Percentiles rank a stretch among this genome's conserved stretches.
Conservation (phyloP, 30 jellyfish, hydroid and myxozoan species). For the Hydractinia symbiolongicarpus region DNA sequence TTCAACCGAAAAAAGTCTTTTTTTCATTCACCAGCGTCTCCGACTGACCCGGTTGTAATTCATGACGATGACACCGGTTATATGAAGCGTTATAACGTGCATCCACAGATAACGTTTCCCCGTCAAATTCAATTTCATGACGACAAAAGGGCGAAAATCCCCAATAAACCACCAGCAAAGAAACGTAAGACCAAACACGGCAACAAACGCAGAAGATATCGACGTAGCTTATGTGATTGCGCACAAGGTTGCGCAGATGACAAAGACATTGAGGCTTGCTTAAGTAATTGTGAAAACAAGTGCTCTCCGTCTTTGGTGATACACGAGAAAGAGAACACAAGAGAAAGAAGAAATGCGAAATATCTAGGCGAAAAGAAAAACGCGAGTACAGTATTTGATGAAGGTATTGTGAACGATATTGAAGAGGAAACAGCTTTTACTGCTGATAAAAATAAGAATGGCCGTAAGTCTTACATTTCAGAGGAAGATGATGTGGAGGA, state of each 20-base stretch:
- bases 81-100: background rate
- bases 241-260: background rate
- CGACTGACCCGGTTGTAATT: constrained; percentile 10
- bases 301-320: background rate
- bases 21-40: background rate
- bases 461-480: background rate
- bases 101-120: constrained; percentile 2
- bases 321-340: background rate
- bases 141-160: background rate
- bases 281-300: constrained; percentile 6
- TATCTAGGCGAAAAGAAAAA: background rate
- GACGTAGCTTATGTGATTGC: constrained; percentile 10
- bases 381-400: constrained; percentile 1
- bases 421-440: background rate
- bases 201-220: background rate
- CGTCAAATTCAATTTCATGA: background rate
- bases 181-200: background rate
- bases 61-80: background rate
- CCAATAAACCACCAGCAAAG: background rate
- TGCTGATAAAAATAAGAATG: background rate
- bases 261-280: background rate
- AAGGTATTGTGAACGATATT: background rate
- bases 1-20: background rate
- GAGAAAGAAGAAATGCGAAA: background rate
- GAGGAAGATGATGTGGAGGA: background rate